Percentiles rank a stretch among this genome's conserved stretches.
Evolutionary conservation across 2,797 vertebrate species (phyloP).

Genomic region (Cyprinella venusta): DNA sequence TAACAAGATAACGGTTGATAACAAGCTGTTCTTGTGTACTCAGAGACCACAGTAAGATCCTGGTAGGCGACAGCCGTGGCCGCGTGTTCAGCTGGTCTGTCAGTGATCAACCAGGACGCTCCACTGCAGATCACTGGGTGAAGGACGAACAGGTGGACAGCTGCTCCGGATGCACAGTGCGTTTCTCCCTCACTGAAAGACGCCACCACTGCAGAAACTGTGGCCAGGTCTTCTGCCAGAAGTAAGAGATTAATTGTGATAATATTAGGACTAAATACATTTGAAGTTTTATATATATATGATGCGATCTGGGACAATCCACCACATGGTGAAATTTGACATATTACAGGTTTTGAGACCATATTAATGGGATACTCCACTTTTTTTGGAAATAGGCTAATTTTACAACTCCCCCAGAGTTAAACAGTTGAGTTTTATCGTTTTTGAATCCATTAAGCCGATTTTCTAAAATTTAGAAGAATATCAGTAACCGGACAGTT

Average conservation of each 20-base stretch:
- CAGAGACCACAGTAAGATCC: constrained; percentile 97
- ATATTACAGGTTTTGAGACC: too few species aligned
- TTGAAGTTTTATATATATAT: not conserved
- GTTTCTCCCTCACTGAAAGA: constrained; percentile 95
- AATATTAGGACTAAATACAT: not conserved
- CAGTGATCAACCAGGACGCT: constrained; percentile 95
- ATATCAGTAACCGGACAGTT: too few species aligned
- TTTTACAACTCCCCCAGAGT: too few species aligned
- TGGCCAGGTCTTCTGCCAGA: constrained; percentile 98
- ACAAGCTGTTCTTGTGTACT: not conserved
- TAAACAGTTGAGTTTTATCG: too few species aligned
- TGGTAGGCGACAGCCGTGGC: constrained; percentile 92
- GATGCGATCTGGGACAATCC: too few species aligned
- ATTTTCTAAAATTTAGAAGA: too few species aligned
- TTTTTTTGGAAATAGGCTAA: too few species aligned
- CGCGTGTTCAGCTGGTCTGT: constrained; percentile 99
- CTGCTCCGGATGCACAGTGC: constrained; percentile 90
- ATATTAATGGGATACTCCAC: too few species aligned
- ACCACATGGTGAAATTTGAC: too few species aligned
- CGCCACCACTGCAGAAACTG: constrained; percentile 98
- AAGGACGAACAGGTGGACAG: constrained; percentile 97
- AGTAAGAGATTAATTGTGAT: constrained; percentile 77
- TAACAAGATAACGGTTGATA: not conserved
- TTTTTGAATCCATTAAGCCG: too few species aligned
- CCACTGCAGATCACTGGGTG: constrained; percentile 97